Percentiles rank a stretch among this genome's conserved stretches.
Conservation (phyloP, 2,113 vertebrate species). For the Colaptes auratus region DNA sequence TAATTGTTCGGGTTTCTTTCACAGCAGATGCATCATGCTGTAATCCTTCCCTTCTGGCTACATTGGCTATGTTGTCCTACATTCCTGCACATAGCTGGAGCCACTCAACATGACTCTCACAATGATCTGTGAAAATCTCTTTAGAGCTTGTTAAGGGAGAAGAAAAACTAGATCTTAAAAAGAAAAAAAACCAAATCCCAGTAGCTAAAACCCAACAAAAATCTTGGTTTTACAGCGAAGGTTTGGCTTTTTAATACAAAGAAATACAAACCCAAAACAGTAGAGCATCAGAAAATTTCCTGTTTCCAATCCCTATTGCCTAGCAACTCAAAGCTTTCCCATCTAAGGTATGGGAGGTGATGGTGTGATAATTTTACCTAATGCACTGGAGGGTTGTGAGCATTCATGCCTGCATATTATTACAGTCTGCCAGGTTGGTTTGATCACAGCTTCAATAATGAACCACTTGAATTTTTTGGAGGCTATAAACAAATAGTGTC, state of each 20-base stretch:
- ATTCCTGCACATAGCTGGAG: slow-evolving; percentile 51
- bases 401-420: background rate
- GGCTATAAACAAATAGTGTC: background rate
- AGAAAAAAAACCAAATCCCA: background rate
- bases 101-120: slow-evolving; percentile 4
- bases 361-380: slow-evolving; percentile 21
- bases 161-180: background rate
- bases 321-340: slow-evolving; percentile 29
- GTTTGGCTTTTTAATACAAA: background rate
- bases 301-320: slow-evolving; percentile 26
- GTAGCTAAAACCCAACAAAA: background rate
- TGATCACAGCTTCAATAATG: background rate
- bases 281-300: slow-evolving; percentile 1
- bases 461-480: background rate
- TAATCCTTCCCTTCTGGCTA: slow-evolving; percentile 60
- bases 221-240: background rate
- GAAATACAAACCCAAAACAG: background rate
- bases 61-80: background rate
- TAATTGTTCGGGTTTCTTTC: slow-evolving; percentile 48
- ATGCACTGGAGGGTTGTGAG: background rate
- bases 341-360: slow-evolving; percentile 13
- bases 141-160: slow-evolving; percentile 40
- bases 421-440: background rate
- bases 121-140: background rate
- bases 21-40: slow-evolving; percentile 53